Evolutionary conservation across 2,113 vertebrate species (phyloP).

Genomic region (Lamprologus sp.): DNA sequence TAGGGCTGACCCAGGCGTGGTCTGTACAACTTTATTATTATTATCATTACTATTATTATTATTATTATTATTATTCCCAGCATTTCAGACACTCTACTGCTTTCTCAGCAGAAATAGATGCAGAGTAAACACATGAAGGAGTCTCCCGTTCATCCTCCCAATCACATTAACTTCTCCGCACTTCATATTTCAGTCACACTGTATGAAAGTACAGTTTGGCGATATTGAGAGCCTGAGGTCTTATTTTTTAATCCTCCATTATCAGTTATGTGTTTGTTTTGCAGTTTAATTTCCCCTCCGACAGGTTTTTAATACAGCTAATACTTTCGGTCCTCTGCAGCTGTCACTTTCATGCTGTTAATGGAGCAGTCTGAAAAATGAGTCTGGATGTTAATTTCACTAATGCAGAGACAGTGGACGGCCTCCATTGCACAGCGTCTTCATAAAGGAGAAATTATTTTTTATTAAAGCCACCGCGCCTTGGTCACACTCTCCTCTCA

Average conservation of each 20-base stretch:
- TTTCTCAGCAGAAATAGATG: neutral
- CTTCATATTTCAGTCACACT: neutral
- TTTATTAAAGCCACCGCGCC: neutral
- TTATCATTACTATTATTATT: neutral
- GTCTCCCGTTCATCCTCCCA: neutral
- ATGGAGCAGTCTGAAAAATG: slow-evolving; percentile 2
- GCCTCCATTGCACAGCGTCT: neutral
- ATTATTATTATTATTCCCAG: neutral
- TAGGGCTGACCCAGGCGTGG: neutral
- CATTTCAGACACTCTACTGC: neutral
- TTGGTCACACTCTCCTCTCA: neutral
- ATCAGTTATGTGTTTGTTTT: slow-evolving; percentile 1
- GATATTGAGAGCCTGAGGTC: neutral
- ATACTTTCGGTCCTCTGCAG: neutral
- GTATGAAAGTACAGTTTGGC: neutral
- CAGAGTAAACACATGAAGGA: neutral
- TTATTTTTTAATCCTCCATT: neutral
- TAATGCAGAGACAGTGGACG: neutral
- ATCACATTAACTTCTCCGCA: neutral
- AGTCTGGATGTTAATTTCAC: slow-evolving; percentile 18
- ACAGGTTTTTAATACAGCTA: slow-evolving; percentile 10
- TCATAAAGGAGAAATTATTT: slow-evolving; percentile 31
- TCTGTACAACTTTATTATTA: neutral
- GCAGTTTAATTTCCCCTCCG: neutral
- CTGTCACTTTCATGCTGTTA: neutral